phyloP scores from a whole-genome alignment of 2,888 invertebrate species.

The Leptura quadrifasciata region DNA sequence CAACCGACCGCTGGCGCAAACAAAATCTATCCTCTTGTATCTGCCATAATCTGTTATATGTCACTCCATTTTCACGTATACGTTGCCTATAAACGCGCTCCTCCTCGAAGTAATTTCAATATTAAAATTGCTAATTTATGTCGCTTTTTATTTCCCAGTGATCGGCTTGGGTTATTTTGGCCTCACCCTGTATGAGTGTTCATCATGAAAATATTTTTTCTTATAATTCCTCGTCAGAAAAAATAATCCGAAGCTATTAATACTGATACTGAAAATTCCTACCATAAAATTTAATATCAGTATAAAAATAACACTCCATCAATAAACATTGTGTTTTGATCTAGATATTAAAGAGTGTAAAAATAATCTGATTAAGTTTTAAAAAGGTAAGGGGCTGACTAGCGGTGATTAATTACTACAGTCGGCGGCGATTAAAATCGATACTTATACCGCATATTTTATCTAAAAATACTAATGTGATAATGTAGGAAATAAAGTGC shows the following conservation, averaged over 20 bases:
- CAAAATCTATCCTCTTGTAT: no score
- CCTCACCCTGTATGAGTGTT: no score
- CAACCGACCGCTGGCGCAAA: no score
- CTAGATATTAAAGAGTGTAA: constrained; percentile 5
- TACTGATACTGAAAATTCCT: neutral
- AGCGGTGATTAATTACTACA: neutral
- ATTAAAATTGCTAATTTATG: no score
- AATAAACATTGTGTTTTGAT: neutral
- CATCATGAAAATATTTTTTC: neutral
- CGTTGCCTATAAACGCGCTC: no score
- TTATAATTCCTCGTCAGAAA: neutral
- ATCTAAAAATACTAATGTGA: neutral
- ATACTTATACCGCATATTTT: neutral
- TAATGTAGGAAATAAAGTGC: neutral
- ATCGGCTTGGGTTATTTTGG: no score
- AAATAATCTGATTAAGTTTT: constrained; percentile 1
- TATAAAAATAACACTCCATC: constrained; percentile 7
- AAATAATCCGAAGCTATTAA: neutral
- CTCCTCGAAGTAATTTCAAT: no score
- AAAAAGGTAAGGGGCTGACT: neutral
- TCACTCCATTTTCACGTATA: no score
- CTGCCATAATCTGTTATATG: no score
- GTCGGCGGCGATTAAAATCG: neutral
- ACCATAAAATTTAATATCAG: neutral
- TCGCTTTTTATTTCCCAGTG: no score